Conservation (phyloP, 2,113 vertebrate species). For the Semicossyphus pulcher region DNA sequence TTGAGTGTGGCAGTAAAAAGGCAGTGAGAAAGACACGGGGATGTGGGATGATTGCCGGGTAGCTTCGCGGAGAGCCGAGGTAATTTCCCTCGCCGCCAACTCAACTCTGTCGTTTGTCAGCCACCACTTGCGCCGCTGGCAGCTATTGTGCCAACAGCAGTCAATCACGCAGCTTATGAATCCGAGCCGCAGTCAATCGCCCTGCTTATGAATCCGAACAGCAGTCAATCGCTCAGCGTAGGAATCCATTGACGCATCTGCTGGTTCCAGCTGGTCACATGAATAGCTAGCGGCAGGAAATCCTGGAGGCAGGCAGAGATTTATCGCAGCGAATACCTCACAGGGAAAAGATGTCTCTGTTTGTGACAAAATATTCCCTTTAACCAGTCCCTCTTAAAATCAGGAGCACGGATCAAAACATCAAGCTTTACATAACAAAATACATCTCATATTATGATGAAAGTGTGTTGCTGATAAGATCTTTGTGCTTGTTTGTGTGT, state of each 20-base stretch:
- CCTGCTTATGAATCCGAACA: constrained; percentile 76
- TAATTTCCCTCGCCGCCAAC: constrained; percentile 80
- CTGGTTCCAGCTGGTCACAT: constrained; percentile 67
- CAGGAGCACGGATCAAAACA: neutral
- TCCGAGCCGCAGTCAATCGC: constrained; percentile 70
- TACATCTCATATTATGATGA: no score
- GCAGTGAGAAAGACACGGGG: constrained; percentile 70
- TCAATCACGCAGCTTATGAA: constrained; percentile 78
- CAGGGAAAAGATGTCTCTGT: neutral
- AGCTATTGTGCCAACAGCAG: constrained; percentile 81
- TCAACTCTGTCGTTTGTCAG: constrained; percentile 78
- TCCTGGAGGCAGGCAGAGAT: constrained; percentile 40
- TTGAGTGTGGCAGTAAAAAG: constrained; percentile 79
- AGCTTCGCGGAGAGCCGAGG: constrained; percentile 65
- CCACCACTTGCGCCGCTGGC: constrained; percentile 74
- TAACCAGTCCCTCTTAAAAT: neutral
- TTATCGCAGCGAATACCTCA: constrained; percentile 32
- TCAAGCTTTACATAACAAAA: neutral
- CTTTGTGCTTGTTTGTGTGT: no score
- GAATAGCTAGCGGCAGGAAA: constrained; percentile 42
- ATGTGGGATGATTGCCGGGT: constrained; percentile 77
- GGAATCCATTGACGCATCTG: constrained; percentile 72
- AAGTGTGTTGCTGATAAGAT: no score
- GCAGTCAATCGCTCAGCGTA: constrained; percentile 70
- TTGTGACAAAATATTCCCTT: constrained; percentile 3